Percentiles rank a stretch among this genome's conserved stretches.
These are phyloP conservation scores for Zaprionus nigranus DNA, from an alignment of 1,140 invertebrate species.

Conservation along the genomic window DNA sequence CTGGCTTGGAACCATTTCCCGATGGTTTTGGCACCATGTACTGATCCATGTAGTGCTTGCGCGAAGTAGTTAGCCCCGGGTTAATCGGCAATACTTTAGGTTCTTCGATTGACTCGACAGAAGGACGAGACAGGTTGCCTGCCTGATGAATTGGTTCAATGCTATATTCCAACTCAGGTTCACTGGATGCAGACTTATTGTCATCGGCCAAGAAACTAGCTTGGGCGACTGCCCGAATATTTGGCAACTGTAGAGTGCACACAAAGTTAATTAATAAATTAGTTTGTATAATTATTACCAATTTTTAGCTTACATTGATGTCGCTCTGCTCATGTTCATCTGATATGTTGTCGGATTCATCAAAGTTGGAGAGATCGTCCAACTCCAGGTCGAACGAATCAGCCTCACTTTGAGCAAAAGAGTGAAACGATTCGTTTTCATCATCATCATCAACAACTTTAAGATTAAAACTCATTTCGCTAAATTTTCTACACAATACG, in stretches of 20 bases:
- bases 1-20: background rate
- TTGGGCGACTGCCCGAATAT: background rate
- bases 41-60: background rate
- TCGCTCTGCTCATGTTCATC: background rate
- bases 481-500: background rate
- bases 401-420: conserved; percentile 21
- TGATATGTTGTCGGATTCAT: background rate
- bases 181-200: background rate
- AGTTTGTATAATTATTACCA: background rate
- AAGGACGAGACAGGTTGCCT: background rate
- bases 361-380: conserved; percentile 3
- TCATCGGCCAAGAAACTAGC: background rate
- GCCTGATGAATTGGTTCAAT: background rate
- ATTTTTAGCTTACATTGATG: background rate
- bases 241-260: background rate
- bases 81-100: background rate
- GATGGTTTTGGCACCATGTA: conserved; percentile 8
- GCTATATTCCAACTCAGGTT: background rate
- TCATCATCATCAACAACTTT: conserved; percentile 3
- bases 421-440: conserved; percentile 48
- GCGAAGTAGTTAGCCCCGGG: background rate
- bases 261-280: background rate
- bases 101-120: background rate
- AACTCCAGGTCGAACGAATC: background rate
- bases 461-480: conserved; percentile 27